These are phyloP conservation scores for Leucozona laternaria DNA, from an alignment of 2,888 invertebrate species.

Conservation along the genomic window DNA sequence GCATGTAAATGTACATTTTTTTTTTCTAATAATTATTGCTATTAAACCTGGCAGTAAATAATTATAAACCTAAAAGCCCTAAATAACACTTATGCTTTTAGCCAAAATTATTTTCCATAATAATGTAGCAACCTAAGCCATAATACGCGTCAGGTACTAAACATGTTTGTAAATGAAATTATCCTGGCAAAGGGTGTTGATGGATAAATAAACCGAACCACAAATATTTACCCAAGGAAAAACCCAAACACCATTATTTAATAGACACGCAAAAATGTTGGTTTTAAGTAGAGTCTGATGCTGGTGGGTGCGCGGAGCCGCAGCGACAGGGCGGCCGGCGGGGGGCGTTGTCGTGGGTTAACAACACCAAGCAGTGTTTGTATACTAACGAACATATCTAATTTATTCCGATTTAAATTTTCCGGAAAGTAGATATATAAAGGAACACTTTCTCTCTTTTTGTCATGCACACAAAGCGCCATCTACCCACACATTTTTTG, in stretches of 20 bases:
- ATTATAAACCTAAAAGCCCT: constrained; percentile 22
- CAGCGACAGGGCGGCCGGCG: background rate
- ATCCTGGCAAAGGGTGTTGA: constrained; percentile 60
- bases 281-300: constrained; percentile 6
- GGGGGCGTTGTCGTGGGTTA: background rate
- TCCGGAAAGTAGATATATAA: constrained; percentile 23
- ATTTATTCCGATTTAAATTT: constrained; percentile 68
- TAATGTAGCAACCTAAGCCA: background rate
- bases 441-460: constrained; percentile 5
- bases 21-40: constrained; percentile 9
- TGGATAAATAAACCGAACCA: constrained; percentile 61
- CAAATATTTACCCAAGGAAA: constrained; percentile 66
- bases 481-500: no score
- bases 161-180: constrained; percentile 60
- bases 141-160: constrained; percentile 1
- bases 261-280: constrained; percentile 67
- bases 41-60: constrained; percentile 23
- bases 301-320: background rate
- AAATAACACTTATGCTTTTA: constrained; percentile 37
- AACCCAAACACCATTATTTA: constrained; percentile 67
- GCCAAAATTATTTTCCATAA: background rate
- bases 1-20: background rate
- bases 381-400: constrained; percentile 45
- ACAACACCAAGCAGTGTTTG: constrained; percentile 12
- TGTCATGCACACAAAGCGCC: background rate